Percentiles rank a stretch among this genome's conserved stretches.
phyloP scores from a whole-genome alignment of 2,888 invertebrate species.

The Argynnis bischoffii region DNA sequence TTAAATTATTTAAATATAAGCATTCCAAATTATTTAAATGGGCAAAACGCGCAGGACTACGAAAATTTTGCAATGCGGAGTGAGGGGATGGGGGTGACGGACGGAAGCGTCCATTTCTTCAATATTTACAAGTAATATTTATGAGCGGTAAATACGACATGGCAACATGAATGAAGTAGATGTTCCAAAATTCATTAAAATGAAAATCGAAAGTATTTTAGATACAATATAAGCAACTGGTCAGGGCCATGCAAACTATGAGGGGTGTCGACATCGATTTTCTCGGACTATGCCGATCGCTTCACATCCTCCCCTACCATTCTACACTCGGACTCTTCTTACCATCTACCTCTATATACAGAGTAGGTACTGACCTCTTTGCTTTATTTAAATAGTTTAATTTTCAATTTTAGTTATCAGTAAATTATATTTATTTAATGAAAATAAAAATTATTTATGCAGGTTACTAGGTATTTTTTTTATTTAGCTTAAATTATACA shows the following conservation, averaged over 20 bases:
- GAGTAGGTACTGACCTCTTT: slow-evolving; percentile 48
- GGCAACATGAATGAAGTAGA: not conserved
- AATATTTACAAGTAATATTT: slow-evolving; percentile 45
- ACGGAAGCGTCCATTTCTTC: slow-evolving; percentile 48
- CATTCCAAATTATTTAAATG: slow-evolving; percentile 41
- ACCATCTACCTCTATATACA: slow-evolving; percentile 42
- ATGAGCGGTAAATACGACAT: slow-evolving; percentile 1
- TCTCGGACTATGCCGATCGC: slow-evolving; percentile 78
- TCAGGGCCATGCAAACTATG: slow-evolving; percentile 77
- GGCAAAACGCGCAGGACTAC: slow-evolving; percentile 49
- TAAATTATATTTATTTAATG: not conserved
- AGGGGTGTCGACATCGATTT: slow-evolving; percentile 78
- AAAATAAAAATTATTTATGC: no score
- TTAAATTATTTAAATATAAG: slow-evolving; percentile 23
- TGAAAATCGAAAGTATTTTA: slow-evolving; percentile 10
- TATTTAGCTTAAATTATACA: no score
- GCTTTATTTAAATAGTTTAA: slow-evolving; percentile 37
- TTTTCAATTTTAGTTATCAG: slow-evolving; percentile 5
- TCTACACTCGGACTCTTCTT: slow-evolving; percentile 57
- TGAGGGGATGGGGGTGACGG: slow-evolving; percentile 47
- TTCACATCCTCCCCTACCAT: slow-evolving; percentile 53
- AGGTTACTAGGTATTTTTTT: no score
- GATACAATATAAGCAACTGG: slow-evolving; percentile 24
- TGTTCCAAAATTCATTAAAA: slow-evolving; percentile 2
- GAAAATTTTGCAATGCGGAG: slow-evolving; percentile 67